These are phyloP conservation scores for Luehdorfia chinensis DNA, from an alignment of 1,140 invertebrate genomes.

Conservation along the genomic window DNA sequence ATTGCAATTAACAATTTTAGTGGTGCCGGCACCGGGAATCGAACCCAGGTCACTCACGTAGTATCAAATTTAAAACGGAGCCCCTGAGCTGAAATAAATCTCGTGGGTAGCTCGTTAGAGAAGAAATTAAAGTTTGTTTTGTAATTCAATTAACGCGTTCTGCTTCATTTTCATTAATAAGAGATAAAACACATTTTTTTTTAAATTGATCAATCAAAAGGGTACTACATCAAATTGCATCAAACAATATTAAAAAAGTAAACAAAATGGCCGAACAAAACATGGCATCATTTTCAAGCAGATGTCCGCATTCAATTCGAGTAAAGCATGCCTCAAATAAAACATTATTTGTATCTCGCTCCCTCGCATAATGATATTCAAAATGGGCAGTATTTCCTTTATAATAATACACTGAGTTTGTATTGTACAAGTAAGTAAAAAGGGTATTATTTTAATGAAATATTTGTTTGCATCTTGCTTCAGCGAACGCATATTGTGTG, in stretches of 20 bases:
- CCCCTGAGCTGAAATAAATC: no score
- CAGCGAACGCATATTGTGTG: slow-evolving; percentile 21
- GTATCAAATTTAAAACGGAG: no score
- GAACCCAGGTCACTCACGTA: no score
- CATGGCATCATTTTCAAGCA: no score
- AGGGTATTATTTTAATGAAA: slow-evolving; percentile 52
- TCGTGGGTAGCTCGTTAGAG: no score
- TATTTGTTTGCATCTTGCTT: slow-evolving; percentile 27
- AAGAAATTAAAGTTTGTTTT: no score
- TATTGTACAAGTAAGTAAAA: slow-evolving; percentile 29
- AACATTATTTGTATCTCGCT: slow-evolving; percentile 12
- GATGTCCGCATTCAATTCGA: neutral
- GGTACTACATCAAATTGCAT: neutral
- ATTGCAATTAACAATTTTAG: no score
- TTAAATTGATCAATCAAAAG: no score
- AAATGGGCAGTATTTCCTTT: slow-evolving; percentile 46
- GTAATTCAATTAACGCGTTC: no score
- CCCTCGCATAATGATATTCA: slow-evolving; percentile 43
- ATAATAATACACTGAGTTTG: slow-evolving; percentile 32
- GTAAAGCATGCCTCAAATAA: neutral
- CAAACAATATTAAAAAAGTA: neutral
- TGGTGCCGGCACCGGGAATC: no score
- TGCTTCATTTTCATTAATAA: no score
- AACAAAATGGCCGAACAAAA: neutral
- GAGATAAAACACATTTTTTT: no score